Percentiles rank a stretch among this genome's conserved stretches.
These are phyloP conservation scores for Drosophila affinis DNA, from an alignment of 2,888 invertebrate genomes.

Conservation along the genomic window DNA sequence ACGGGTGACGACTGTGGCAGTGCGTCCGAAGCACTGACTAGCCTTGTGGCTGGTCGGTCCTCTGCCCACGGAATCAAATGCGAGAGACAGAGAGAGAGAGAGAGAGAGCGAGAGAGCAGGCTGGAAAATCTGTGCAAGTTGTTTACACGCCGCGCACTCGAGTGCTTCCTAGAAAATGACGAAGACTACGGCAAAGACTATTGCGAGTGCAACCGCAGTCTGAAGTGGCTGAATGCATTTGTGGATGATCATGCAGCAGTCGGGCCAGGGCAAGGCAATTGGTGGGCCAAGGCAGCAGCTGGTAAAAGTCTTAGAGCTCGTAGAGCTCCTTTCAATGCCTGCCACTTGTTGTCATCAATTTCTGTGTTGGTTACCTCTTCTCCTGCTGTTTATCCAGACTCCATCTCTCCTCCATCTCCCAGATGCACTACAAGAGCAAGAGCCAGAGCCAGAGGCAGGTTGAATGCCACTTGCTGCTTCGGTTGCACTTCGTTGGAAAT, in stretches of 20 bases:
- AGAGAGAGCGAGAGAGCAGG: slow-evolving; percentile 9
- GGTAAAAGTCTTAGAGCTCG: slow-evolving; percentile 44
- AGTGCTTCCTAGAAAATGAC: slow-evolving; percentile 78
- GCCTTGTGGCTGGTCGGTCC: slow-evolving; percentile 53
- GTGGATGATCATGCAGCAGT: slow-evolving; percentile 67
- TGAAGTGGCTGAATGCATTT: slow-evolving; percentile 67
- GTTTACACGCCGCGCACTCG: slow-evolving; percentile 68
- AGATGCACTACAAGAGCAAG: too few species aligned
- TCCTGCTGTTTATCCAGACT: slow-evolving; percentile 35
- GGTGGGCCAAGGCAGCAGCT: slow-evolving; percentile 34
- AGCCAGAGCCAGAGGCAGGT: background rate
- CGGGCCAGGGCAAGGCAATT: slow-evolving; percentile 31
- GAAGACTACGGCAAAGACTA: slow-evolving; percentile 49
- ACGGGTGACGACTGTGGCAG: too few species aligned
- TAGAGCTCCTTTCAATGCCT: slow-evolving; percentile 69
- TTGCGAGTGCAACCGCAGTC: slow-evolving; percentile 38
- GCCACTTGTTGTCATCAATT: slow-evolving; percentile 80
- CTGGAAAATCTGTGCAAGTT: slow-evolving; percentile 59
- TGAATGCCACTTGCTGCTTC: slow-evolving; percentile 52
- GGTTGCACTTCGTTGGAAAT: slow-evolving; percentile 62
- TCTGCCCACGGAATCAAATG: too few species aligned
- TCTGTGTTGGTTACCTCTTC: slow-evolving; percentile 51
- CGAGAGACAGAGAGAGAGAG: slow-evolving; percentile 1
- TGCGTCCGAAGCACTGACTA: slow-evolving; percentile 33
- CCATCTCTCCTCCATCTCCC: background rate